Evolutionary conservation across 2,113 vertebrate genomes (phyloP), one percentile per base, ranked within the genome.

Genomic region (Agelaius tricolor): DNA sequence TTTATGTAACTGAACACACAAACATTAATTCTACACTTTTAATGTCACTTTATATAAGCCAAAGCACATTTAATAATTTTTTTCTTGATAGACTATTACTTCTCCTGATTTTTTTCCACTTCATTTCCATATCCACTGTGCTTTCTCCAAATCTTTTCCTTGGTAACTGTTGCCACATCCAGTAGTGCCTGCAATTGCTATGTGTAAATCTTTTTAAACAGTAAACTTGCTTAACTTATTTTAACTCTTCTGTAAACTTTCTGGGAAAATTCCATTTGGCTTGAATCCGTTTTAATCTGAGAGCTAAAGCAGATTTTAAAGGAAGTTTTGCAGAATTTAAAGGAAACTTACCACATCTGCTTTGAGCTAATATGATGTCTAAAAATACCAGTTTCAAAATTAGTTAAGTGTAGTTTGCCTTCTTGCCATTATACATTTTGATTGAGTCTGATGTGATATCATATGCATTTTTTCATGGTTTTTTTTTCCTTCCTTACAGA

Each of bases 401-500:
- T 28, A 47, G 1, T 0, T 19, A 19, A 82, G n/a, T 18, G 13
- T 59, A 52, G 22, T 44, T 87, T 79, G 14, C 19, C 30, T 59
- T 59, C n/a, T 62, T 49, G 24, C 73, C 77, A 24, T 75, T 44
- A 33, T 0, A 69, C n/a, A 10, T 80, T 87, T 77, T 69, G 39
- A 43, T 28, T 74, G 28, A 66, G 28, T 72, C 19, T n/a, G 20
- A 20, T 15, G 1, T 91, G 43, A 61, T 14, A 51, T 54, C 30
- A 61, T 43, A 17, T 28, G 43, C 16, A 57, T 51, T 90, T 79
- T 57, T 89, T 51, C 6, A 14, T 47, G 47, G 1, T 8, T 10
- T 49, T n/a, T n/a, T 6, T 4, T 83, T 44, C 20, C 47, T 88
- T 80, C 90, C 61, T 83, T 57, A 33, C 92, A 99, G 99, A 99